phyloP scores from a whole-genome alignment of 2,113 vertebrate species.

The Tinamus guttatus region DNA sequence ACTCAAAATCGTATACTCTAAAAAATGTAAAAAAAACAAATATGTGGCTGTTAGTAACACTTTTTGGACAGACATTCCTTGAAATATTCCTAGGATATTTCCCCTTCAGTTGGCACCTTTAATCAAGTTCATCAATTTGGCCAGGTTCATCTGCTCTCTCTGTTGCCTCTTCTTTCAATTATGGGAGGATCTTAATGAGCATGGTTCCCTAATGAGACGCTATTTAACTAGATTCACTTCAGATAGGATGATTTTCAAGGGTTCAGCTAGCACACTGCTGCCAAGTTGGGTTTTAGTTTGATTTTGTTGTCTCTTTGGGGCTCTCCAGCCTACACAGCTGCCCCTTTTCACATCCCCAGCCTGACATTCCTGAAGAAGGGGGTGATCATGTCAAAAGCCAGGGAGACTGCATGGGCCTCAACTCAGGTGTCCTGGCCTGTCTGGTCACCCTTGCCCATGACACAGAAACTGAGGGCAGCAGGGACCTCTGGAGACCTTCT shows the following conservation, averaged over 20 bases:
- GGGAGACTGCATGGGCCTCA: accelerated
- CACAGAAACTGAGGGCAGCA: no score
- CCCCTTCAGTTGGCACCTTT: neutral
- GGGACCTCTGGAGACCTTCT: no score
- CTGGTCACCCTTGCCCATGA: no score
- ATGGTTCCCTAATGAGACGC: neutral
- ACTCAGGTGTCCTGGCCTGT: no score
- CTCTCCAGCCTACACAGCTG: neutral
- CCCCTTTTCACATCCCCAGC: neutral
- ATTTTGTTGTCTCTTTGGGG: neutral
- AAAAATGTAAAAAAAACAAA: neutral
- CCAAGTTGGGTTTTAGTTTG: neutral
- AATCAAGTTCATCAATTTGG: neutral
- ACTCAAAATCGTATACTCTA: neutral
- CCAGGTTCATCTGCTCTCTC: neutral
- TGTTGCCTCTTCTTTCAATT: neutral
- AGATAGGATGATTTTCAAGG: neutral
- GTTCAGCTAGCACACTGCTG: neutral
- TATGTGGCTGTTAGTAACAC: neutral
- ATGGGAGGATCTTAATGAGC: neutral
- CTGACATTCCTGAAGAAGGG: neutral
- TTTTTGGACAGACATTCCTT: neutral
- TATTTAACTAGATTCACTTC: accelerated
- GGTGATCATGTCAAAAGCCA: neutral
- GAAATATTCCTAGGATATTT: no score